Evolutionary conservation across 2,113 vertebrate genomes (phyloP), one percentile per base, ranked within the genome.

Genomic region (Poecilia latipinna): DNA sequence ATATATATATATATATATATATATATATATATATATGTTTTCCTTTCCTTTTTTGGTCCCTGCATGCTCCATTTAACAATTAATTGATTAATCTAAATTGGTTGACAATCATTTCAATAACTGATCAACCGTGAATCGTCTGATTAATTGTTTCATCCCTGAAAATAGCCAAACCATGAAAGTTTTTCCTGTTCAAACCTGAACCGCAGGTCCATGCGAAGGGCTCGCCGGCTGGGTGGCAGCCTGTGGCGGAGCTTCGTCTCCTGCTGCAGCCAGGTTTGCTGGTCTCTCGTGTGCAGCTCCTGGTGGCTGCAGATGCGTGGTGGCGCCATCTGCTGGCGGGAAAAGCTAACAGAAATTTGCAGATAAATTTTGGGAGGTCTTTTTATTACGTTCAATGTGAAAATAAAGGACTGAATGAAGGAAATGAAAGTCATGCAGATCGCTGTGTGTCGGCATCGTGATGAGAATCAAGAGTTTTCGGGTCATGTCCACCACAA

Each of bases 181-280:
- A 11, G 10, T 48, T 48, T 48, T 19, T 48, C 17, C 17, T 37
- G 42, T 88, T 89, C 75, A 15, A 83, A 91, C 86, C 37, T 95
- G 93, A 77, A 89, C 87, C 70, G 94, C n/a, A 24, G 94, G 48
- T 32, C 13, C 80, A 26, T 90, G 87, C 77, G 93, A 94, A 42
- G 95, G 93, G 84, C 93, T 96, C 73, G 92, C 92, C 61, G 89
- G 72, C 15, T 88, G 95, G 82, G 83, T 6, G 0, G 87, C 75
- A 65, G 75, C 75, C 87, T 94, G 95, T 24, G 90, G 83, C 72
- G 93, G 86, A 33, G 37, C 81, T 8, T 94, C 95, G 60, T 95
- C 95, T 66, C 93, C 92, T 75, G 94, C 77, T 68, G 96, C 96
- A 94, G 94, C 95, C 94, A 94, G 92, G 82, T 87, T 93, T 11